Conservation (phyloP, 2,113 vertebrate genomes). For the Peromyscus leucopus region DNA sequence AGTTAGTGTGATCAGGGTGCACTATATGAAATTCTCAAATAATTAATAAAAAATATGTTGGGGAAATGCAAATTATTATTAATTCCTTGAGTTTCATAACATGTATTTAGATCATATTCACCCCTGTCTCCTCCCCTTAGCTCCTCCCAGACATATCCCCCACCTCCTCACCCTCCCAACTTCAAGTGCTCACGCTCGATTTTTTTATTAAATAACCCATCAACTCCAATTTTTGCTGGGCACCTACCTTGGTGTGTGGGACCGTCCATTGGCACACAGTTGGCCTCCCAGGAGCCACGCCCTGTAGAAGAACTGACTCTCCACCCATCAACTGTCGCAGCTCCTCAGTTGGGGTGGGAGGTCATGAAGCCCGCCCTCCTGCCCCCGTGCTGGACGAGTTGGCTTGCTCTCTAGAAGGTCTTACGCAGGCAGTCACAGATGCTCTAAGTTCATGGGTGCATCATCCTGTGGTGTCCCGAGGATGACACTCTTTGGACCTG, state of each 20-base stretch:
- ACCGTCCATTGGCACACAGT: background rate
- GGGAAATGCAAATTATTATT: background rate
- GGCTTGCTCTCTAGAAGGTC: background rate
- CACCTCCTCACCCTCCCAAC: background rate
- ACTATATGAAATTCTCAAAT: background rate
- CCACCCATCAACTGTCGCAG: background rate
- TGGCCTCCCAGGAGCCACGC: background rate
- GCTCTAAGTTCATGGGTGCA: background rate
- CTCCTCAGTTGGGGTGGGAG: background rate
- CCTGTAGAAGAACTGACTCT: background rate
- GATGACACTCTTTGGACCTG: background rate
- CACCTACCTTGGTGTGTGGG: background rate
- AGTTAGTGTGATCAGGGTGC: too few species aligned
- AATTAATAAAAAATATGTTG: background rate
- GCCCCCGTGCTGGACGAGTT: background rate
- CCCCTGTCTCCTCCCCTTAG: background rate
- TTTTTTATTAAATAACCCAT: background rate
- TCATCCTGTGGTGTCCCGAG: accelerated
- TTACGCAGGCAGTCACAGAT: background rate
- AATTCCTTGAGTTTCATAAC: background rate
- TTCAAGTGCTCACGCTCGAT: background rate
- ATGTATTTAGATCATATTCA: background rate
- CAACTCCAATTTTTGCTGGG: background rate
- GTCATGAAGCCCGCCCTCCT: too few species aligned
- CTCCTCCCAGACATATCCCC: background rate